Conservation (phyloP, 2,888 invertebrate species). For the Tiliacea aurago region DNA sequence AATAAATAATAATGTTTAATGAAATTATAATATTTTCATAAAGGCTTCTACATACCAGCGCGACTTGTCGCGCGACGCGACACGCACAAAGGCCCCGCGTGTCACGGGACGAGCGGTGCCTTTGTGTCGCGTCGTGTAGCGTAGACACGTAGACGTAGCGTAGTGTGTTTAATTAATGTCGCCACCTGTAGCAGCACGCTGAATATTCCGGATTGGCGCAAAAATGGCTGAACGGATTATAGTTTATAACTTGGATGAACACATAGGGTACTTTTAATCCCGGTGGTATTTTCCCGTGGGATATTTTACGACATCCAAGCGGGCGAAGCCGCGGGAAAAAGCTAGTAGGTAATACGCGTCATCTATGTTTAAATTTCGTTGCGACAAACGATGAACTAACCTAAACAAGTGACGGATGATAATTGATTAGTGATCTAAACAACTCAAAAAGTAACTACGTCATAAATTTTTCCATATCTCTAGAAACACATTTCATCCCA, state of each 20-base stretch:
- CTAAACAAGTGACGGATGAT: not conserved
- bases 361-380: not conserved
- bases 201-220: not conserved
- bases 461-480: constrained; percentile 19
- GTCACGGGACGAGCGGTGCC: too few relatives aligned
- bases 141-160: too few relatives aligned
- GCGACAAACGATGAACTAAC: not conserved
- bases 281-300: not conserved
- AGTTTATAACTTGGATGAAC: not conserved
- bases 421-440: not conserved
- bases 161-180: too few relatives aligned
- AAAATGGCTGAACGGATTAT: not conserved
- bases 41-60: too few relatives aligned
- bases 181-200: too few relatives aligned
- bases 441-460: not conserved
- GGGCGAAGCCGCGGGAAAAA: not conserved
- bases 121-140: too few relatives aligned
- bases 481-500: constrained; percentile 22
- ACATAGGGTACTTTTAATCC: not conserved
- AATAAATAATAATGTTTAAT: too few relatives aligned
- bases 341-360: not conserved
- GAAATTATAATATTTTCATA: too few relatives aligned
- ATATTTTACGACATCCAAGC: not conserved
- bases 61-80: too few relatives aligned
- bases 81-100: too few relatives aligned